Evolutionary conservation across 37 sponge, comb jelly and placozoan genomes (phyloP).

Genomic region (Cladorhizidae sp.): DNA sequence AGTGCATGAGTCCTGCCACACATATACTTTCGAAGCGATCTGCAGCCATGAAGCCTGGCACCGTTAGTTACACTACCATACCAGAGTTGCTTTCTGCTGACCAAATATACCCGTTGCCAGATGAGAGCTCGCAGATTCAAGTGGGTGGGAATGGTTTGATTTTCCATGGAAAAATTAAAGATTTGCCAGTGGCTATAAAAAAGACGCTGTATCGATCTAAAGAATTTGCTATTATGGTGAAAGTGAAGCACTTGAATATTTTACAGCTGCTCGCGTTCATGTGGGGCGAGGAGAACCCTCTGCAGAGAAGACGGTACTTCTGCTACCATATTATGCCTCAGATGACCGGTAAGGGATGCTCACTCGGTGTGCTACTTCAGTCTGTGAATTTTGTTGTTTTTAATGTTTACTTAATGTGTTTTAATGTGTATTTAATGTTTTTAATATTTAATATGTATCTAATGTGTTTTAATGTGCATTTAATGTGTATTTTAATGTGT

Average conservation of each 20-base stretch:
- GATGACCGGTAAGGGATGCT: constrained; percentile 31
- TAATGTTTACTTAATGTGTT: too few species aligned
- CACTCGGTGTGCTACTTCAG: too few species aligned
- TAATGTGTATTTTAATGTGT: too few species aligned
- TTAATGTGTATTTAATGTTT: too few species aligned
- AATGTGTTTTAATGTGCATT: too few species aligned
- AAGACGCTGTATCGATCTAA: constrained; percentile 41
- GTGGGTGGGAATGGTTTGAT: constrained; percentile 46
- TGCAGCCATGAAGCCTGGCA: constrained; percentile 15
- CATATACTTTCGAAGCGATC: too few species aligned
- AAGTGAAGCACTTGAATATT: constrained; percentile 46
- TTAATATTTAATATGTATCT: too few species aligned
- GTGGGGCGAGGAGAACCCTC: constrained; percentile 46
- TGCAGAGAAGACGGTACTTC: constrained; percentile 17
- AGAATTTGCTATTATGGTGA: constrained; percentile 29
- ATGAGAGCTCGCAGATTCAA: constrained; percentile 12
- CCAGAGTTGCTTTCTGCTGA: constrained; percentile 4
- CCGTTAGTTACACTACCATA: constrained; percentile 5
- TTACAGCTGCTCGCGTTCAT: constrained; percentile 36
- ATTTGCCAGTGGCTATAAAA: constrained; percentile 9
- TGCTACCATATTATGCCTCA: constrained; percentile 58
- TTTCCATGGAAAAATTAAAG: background rate
- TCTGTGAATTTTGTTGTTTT: too few species aligned
- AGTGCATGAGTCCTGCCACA: background rate
- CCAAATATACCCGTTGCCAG: constrained; percentile 23